Conservation (phyloP, 2,113 vertebrate species). For the Gymnarchus niloticus region DNA sequence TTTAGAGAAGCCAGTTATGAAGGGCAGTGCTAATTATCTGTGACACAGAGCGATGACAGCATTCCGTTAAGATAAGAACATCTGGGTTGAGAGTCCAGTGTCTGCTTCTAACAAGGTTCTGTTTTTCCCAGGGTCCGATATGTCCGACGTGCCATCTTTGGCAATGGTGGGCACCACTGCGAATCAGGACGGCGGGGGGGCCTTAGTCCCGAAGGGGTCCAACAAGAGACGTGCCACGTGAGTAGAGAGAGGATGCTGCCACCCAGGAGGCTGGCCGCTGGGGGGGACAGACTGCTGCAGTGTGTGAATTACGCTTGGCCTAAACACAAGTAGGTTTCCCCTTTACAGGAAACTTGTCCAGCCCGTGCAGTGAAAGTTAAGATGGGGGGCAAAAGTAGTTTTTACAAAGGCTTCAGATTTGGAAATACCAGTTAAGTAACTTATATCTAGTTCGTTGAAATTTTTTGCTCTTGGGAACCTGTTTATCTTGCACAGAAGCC, state of each 20-base stretch:
- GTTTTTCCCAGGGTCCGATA: constrained; percentile 62
- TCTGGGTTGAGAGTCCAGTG: not conserved
- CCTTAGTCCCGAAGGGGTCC: constrained; percentile 66
- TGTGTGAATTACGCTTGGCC: no score
- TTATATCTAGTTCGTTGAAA: not conserved
- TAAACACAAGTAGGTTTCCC: no score
- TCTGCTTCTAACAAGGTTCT: constrained; percentile 13
- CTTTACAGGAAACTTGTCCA: no score
- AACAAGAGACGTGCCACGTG: constrained; percentile 78
- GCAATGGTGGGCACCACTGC: constrained; percentile 64
- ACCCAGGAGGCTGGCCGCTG: not conserved
- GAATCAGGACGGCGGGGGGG: constrained; percentile 58
- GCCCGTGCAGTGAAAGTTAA: no score
- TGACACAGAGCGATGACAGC: not conserved
- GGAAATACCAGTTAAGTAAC: not conserved
- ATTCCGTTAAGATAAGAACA: not conserved
- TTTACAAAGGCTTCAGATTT: not conserved
- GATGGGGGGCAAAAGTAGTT: no score
- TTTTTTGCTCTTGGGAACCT: not conserved
- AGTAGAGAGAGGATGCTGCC: constrained; percentile 43
- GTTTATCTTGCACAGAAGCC: not conserved
- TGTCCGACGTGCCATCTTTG: constrained; percentile 74
- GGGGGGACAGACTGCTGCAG: no score
- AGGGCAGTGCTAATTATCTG: no score
- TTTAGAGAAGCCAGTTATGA: not conserved